These are phyloP conservation scores for Rhinella marina DNA, from an alignment of 2,797 vertebrate genomes.

Conservation along the genomic window DNA sequence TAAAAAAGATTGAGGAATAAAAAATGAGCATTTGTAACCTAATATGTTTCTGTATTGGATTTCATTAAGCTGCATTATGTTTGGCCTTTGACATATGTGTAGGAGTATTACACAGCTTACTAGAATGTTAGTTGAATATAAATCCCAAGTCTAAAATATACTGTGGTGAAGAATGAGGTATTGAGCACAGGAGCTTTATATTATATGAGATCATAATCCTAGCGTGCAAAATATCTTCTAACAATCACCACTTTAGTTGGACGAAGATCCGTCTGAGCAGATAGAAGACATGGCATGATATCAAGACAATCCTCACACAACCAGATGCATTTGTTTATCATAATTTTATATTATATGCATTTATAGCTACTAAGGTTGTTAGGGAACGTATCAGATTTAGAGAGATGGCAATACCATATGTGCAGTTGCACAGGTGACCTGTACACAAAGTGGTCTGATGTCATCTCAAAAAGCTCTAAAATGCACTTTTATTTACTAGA, in stretches of 20 bases:
- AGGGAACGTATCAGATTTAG: neutral
- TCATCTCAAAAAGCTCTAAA: neutral
- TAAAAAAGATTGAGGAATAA: neutral
- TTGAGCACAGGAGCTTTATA: neutral
- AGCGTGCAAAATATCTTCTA: slow-evolving; percentile 1
- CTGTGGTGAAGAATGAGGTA: neutral
- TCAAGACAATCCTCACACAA: neutral
- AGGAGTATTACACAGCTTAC: neutral
- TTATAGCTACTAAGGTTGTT: neutral
- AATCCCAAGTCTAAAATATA: slow-evolving; percentile 26
- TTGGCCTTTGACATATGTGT: neutral
- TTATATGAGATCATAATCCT: neutral
- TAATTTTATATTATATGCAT: neutral
- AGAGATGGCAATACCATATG: neutral
- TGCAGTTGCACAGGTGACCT: neutral
- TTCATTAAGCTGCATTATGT: neutral
- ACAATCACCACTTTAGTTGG: neutral
- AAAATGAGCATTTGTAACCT: slow-evolving; percentile 1
- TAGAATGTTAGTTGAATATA: neutral
- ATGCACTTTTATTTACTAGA: neutral
- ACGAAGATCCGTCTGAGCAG: neutral
- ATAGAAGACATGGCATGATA: neutral
- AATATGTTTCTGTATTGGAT: neutral
- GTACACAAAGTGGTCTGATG: too few species aligned
- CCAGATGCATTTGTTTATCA: neutral